Percentiles rank a stretch among this genome's conserved stretches.
These are phyloP conservation scores for Stenodera caucasica DNA, from an alignment of 2,888 invertebrate species.

Conservation along the genomic window DNA sequence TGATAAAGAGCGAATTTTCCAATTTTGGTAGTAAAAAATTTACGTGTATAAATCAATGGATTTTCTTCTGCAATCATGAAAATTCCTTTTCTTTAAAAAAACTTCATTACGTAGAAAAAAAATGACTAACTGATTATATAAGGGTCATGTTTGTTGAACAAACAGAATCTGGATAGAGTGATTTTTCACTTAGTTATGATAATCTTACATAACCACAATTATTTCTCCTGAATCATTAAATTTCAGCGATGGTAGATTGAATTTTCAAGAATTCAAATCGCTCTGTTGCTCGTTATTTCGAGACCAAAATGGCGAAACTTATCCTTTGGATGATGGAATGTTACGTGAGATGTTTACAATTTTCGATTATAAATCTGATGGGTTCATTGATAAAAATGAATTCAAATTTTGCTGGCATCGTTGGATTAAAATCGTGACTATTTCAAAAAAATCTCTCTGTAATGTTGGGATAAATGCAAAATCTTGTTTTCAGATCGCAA, in stretches of 20 bases:
- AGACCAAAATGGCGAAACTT: constrained; percentile 79
- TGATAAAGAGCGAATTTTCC: too few relatives aligned
- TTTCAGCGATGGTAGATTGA: constrained; percentile 70
- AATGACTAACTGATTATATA: too few relatives aligned
- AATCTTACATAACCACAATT: too few relatives aligned
- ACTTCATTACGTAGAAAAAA: too few relatives aligned
- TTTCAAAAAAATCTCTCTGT: constrained; percentile 18
- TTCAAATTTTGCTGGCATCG: constrained; percentile 84
- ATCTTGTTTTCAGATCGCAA: constrained; percentile 59
- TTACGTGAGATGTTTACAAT: constrained; percentile 75
- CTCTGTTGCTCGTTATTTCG: constrained; percentile 83
- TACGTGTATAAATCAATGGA: too few relatives aligned
- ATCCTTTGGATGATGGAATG: constrained; percentile 70
- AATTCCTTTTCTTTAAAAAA: too few relatives aligned
- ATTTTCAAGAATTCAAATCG: constrained; percentile 72
- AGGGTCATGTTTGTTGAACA: too few relatives aligned
- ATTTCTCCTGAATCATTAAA: too few relatives aligned
- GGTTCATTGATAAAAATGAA: constrained; percentile 76
- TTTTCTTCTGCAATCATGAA: too few relatives aligned
- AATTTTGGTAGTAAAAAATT: too few relatives aligned
- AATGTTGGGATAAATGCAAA: neutral
- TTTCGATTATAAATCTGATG: constrained; percentile 76
- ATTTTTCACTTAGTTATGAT: too few relatives aligned
- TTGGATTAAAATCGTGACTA: constrained; percentile 81
- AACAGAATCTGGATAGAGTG: too few relatives aligned